These are phyloP conservation scores for Drosophila takahashii DNA, from an alignment of 1,140 invertebrate species.

Conservation along the genomic window DNA sequence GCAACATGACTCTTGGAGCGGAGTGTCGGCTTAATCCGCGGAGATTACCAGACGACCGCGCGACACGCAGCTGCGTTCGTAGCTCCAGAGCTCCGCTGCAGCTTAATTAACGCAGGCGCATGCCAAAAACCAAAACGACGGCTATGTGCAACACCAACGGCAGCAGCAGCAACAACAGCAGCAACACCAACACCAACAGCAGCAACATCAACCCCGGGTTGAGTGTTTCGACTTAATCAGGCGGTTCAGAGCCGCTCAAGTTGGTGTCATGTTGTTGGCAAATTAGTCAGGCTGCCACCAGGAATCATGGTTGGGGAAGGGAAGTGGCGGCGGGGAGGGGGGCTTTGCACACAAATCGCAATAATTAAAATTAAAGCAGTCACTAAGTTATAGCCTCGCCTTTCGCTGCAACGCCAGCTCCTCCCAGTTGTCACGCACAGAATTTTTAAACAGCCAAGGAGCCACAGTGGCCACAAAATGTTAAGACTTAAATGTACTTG, in stretches of 20 bases:
- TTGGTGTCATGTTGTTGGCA: conserved; percentile 77
- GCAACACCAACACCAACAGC: conserved; percentile 19
- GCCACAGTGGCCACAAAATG: background rate
- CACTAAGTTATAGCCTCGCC: conserved; percentile 62
- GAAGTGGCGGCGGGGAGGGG: background rate
- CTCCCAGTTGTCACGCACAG: conserved; percentile 30
- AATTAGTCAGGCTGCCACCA: conserved; percentile 64
- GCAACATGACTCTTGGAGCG: conserved; percentile 68
- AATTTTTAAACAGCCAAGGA: conserved; percentile 6
- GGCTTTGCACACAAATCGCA: conserved; percentile 36
- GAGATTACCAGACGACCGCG: conserved; percentile 71
- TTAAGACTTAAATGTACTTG: background rate
- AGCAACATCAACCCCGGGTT: conserved; percentile 21
- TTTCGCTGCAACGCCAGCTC: conserved; percentile 7
- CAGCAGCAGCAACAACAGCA: conserved; percentile 7
- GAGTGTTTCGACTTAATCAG: conserved; percentile 78
- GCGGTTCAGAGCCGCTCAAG: conserved; percentile 48
- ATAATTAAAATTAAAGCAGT: conserved; percentile 81
- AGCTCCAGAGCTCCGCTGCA: conserved; percentile 31
- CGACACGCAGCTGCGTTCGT: conserved; percentile 54
- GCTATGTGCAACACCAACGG: conserved; percentile 25
- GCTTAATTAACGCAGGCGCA: conserved; percentile 78
- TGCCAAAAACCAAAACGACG: conserved; percentile 69
- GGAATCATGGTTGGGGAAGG: background rate
- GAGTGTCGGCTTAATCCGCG: conserved; percentile 77